These are phyloP conservation scores for Nanger granti DNA, from an alignment of 2,113 vertebrate genomes.

Conservation along the genomic window DNA sequence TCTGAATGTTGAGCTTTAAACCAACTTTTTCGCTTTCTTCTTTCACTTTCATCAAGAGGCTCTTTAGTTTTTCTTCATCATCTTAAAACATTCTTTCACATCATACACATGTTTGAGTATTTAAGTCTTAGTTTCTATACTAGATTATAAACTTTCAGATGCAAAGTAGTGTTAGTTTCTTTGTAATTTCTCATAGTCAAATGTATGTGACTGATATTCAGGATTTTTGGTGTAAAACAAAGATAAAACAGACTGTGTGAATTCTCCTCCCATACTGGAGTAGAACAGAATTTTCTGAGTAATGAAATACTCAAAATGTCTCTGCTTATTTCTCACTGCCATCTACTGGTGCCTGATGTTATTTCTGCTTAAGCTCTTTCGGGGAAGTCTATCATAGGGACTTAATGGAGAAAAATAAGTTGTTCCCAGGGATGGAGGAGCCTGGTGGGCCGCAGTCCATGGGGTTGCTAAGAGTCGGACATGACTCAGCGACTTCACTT, in stretches of 20 bases:
- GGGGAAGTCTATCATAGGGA: not conserved
- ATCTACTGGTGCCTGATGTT: slow-evolving; percentile 49
- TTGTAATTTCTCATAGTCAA: not conserved
- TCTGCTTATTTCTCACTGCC: slow-evolving; percentile 57
- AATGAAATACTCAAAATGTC: not conserved
- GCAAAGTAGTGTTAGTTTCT: not conserved
- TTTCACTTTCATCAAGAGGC: no score
- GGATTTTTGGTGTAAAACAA: not conserved
- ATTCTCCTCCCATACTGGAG: not conserved
- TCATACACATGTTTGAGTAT: not conserved
- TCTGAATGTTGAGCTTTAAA: no score
- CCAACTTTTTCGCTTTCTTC: no score
- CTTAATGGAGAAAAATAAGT: not conserved
- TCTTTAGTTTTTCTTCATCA: not conserved
- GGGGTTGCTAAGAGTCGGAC: rapidly evolving
- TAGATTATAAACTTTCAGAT: not conserved
- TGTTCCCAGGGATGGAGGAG: not conserved
- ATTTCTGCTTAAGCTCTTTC: not conserved
- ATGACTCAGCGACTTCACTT: no score
- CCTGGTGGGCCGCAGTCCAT: no score
- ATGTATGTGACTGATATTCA: not conserved
- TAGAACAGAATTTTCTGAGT: not conserved
- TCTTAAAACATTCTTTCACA: not conserved
- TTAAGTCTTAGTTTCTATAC: not conserved
- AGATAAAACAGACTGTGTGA: not conserved